Conservation (phyloP, 53 echinoderm and acorn worm species). For the Arbacia lixula region DNA sequence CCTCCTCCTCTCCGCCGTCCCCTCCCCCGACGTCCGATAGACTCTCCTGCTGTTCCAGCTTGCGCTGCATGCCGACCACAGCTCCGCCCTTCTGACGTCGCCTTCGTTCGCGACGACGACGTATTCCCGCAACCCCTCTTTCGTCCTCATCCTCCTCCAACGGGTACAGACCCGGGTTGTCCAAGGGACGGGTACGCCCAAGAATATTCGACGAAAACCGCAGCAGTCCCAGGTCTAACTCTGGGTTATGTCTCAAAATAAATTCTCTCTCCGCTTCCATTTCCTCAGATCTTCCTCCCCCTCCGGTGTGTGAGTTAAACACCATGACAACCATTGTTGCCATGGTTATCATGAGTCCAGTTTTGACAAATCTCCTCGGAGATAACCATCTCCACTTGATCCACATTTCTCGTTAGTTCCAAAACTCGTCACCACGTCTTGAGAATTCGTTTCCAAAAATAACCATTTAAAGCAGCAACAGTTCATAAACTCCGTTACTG, state of each 20-base stretch:
- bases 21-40: slow-evolving; percentile 17
- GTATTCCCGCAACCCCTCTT: too few species aligned
- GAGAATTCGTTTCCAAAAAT: too few species aligned
- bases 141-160: too few species aligned
- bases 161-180: too few species aligned
- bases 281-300: background rate
- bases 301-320: background rate
- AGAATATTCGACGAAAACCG: too few species aligned
- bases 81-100: too few species aligned
- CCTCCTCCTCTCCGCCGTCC: slow-evolving; percentile 26
- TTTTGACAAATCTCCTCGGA: background rate
- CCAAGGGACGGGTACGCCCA: too few species aligned
- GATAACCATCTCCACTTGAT: background rate
- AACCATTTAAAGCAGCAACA: too few species aligned
- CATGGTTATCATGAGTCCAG: slow-evolving; percentile 13
- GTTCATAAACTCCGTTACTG: too few species aligned
- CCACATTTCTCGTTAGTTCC: too few species aligned
- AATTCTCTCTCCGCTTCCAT: background rate
- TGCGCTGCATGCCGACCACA: slow-evolving; percentile 38
- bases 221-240: background rate
- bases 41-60: slow-evolving; percentile 40
- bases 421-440: too few species aligned
- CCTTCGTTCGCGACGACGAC: too few species aligned
- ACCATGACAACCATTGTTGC: slow-evolving; percentile 1
- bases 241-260: background rate